Base-by-base conservation (phyloP, 2,888 invertebrate species). In the Meganola albula region DNA sequence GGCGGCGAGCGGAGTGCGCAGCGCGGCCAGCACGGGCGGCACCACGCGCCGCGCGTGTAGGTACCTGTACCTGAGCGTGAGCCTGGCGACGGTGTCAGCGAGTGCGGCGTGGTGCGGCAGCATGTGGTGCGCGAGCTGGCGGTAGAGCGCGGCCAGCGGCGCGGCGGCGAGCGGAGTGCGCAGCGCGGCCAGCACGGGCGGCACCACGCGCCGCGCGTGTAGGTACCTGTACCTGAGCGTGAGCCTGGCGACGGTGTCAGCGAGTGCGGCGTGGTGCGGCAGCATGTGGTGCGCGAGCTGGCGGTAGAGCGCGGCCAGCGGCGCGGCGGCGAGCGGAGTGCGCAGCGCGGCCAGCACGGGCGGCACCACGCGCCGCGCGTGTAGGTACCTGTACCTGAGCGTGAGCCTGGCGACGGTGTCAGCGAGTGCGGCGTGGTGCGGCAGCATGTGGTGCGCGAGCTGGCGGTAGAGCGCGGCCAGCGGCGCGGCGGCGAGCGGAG, bases 131-230 rank as follows among this genome's bases (percentile, higher is more conserved):
- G 90, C 87, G 26, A 96, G 79, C 24, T 83, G 74, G 6, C 89
- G 74, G 35, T 88, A 78, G 4, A 89, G 87, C 38, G 92, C 75
- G 8, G 86, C 34, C 1, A 40, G 30, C 2, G 32, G 77, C 1
- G 91, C 90, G 4, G 95, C 95, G 4, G 94, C 93, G 21, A 97
- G 75, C 0, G 95, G 94, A 10, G 93, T 93, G 31, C 90, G 88
- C 44, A 95, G 78, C 39, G 93, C 88, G 27, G 78, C 87, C 30
- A 93, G 74, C 37, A 93, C 69, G 2, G 82, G 67, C 3, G 44
- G 31, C 50, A 79, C 57, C 10, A 63, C 40, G 27, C 60, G 58
- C 2, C 77, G 71, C 45, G 74, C 74, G 31, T 37, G 51, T 44
- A 45, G 40, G 20, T n/a, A n/a, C n/a, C n/a, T n/a, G n/a, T 52